Conservation (phyloP, 2,113 vertebrate genomes). For the Saccopteryx leptura region DNA sequence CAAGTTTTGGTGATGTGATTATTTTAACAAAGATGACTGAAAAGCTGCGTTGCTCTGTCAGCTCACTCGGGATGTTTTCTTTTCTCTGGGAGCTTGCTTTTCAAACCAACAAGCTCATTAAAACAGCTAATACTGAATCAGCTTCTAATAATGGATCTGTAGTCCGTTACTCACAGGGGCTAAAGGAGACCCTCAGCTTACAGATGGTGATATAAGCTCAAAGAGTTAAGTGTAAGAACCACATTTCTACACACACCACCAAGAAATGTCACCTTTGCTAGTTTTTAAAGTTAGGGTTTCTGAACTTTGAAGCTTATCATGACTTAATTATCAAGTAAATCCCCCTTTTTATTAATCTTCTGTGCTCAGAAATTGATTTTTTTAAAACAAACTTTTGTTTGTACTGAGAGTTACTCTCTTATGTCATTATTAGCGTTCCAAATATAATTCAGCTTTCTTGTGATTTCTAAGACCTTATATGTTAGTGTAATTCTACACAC, state of each 20-base stretch:
- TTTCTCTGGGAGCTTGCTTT: conserved; percentile 1
- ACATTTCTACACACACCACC: background rate
- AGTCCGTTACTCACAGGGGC: background rate
- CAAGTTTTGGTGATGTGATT: background rate
- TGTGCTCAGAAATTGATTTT: conserved; percentile 14
- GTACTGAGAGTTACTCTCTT: background rate
- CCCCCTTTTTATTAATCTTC: background rate
- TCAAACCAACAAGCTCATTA: conserved; percentile 15
- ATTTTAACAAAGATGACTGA: background rate
- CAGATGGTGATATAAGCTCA: background rate
- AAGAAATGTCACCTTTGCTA: background rate
- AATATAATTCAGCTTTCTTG: background rate
- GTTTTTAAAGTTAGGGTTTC: background rate
- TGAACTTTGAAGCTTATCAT: background rate
- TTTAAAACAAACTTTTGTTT: conserved; percentile 4
- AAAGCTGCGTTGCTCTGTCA: background rate
- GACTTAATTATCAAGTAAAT: background rate
- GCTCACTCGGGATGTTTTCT: background rate
- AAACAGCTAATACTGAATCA: background rate
- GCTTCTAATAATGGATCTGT: background rate
- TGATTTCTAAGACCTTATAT: background rate
- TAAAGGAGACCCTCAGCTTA: background rate
- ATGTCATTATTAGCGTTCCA: background rate
- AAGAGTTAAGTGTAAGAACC: background rate
- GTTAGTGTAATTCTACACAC: background rate